Base-by-base conservation (phyloP, 37 sponge, comb jelly and placozoan genomes). In the Axinella damicornis region DNA sequence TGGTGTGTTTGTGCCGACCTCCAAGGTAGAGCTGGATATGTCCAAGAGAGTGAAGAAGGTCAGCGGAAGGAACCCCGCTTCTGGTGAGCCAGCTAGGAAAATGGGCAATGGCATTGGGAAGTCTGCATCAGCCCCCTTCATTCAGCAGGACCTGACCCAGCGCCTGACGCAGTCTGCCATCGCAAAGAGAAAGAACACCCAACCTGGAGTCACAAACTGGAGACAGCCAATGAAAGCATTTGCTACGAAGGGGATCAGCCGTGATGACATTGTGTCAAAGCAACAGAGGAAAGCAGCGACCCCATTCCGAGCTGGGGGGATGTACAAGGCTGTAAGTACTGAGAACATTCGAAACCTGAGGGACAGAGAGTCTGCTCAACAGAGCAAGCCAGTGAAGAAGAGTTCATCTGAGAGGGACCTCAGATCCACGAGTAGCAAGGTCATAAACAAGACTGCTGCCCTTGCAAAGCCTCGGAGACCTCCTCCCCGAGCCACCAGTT, bases 1-100 rank as follows among this genome's bases (percentile, higher is more conserved):
- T 74, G 90, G 90, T 34, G 80, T 90, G 57, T 90, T 90, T 74
- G 85, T 90, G 0, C 90, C 79, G 0, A n/a, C 79, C 14, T 31
- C 33, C 40, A 84, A 78, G 30, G 90, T 90, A 28, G 81, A 85
- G 66, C 75, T 84, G 21, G 85, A 84, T 71, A 34, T 46, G 22
- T 66, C 25, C 24, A 46, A 72, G 14, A 35, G 87, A 22, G 54
- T 54, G 22, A 54, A 71, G 40, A 58, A 61, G 17, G 24, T 54
- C 6, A 79, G 79, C 40, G 62, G 60, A 24, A 78, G 72, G 69
- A 22, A 46, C 31, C 65, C 79, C 27, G 20, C 21, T 39, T 52
- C 62, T 38, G 32, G 79, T 25, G 35, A 36, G 53, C 46, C 61
- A n/a, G 74, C 73, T 19, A 39, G 65, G 41, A 72, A 71, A 36